These are phyloP conservation scores for Speoplatyrhinus poulsoni DNA, from an alignment of 2,113 vertebrate species.

Conservation along the genomic window DNA sequence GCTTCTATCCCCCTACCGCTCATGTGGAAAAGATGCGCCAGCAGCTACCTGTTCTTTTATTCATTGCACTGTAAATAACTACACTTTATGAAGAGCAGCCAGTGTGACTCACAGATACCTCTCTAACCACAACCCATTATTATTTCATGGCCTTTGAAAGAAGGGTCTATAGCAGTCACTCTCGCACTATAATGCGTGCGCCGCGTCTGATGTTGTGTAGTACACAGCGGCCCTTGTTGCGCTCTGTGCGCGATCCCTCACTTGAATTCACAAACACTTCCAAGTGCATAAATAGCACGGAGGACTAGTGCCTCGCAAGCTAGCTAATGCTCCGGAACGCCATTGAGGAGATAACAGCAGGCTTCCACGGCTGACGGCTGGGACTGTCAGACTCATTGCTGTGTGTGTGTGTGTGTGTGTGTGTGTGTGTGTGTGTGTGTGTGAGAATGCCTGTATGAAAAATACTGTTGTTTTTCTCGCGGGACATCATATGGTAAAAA, in stretches of 20 bases:
- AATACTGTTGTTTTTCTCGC: constrained; percentile 67
- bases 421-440: constrained; percentile 17
- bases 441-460: constrained; percentile 48
- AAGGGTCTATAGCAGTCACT: constrained; percentile 71
- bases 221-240: constrained; percentile 80
- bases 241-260: constrained; percentile 72
- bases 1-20: constrained; percentile 49
- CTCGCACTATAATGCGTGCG: constrained; percentile 74
- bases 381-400: constrained; percentile 37
- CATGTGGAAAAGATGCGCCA: constrained; percentile 76
- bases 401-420: neutral
- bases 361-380: constrained; percentile 64
- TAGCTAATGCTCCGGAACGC: constrained; percentile 73
- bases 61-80: constrained; percentile 83
- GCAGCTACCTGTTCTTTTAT: constrained; percentile 79
- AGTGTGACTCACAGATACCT: constrained; percentile 79
- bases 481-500: constrained; percentile 64
- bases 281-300: constrained; percentile 77
- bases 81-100: constrained; percentile 83
- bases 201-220: constrained; percentile 80
- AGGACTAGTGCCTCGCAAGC: constrained; percentile 68
- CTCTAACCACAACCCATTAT: constrained; percentile 82
- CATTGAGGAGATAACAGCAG: constrained; percentile 72
- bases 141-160: constrained; percentile 84
- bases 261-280: constrained; percentile 82